Percentiles rank a stretch among this genome's conserved stretches.
Conservation (phyloP, 2,888 invertebrate genomes). For the Scelioninae gen. 2 region DNA sequence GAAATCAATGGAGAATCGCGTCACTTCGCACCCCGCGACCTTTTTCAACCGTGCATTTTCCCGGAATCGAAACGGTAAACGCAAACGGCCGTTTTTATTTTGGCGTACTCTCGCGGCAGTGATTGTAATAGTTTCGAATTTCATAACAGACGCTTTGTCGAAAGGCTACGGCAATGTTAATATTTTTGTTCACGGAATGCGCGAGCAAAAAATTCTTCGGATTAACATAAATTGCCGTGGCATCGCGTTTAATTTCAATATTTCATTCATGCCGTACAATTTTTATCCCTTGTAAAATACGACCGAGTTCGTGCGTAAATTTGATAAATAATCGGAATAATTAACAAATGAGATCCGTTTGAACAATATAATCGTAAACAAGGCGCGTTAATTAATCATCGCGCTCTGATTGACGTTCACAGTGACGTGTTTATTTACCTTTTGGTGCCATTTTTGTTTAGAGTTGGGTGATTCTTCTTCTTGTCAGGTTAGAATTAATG, state of each 20-base stretch:
- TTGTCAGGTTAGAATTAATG: slow-evolving; percentile 53
- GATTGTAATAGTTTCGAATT: slow-evolving; percentile 35
- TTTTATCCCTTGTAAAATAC: slow-evolving; percentile 34
- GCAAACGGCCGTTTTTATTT: too few species aligned
- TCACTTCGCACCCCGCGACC: slow-evolving; percentile 8
- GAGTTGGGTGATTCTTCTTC: slow-evolving; percentile 40
- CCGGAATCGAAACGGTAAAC: slow-evolving; percentile 23
- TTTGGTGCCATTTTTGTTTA: slow-evolving; percentile 46
- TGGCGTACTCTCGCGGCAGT: slow-evolving; percentile 15
- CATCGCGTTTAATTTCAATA: slow-evolving; percentile 42
- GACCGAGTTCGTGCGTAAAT: slow-evolving; percentile 4
- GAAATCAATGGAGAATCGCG: slow-evolving; percentile 22
- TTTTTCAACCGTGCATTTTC: slow-evolving; percentile 14
- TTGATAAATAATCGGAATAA: slow-evolving; percentile 28
- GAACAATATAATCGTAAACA: slow-evolving; percentile 30
- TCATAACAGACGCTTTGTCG: slow-evolving; percentile 22
- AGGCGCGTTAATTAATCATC: slow-evolving; percentile 31
- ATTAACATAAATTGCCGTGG: slow-evolving; percentile 44
- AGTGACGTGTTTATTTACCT: slow-evolving; percentile 48
- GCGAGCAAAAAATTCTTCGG: slow-evolving; percentile 33
- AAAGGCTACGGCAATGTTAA: slow-evolving; percentile 27
- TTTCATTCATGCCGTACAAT: slow-evolving; percentile 16
- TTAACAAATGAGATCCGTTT: slow-evolving; percentile 12
- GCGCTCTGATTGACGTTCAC: slow-evolving; percentile 24
- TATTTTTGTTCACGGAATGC: slow-evolving; percentile 43